These are phyloP conservation scores for Aix galericulata DNA, from an alignment of 2,113 vertebrate genomes.

Conservation along the genomic window DNA sequence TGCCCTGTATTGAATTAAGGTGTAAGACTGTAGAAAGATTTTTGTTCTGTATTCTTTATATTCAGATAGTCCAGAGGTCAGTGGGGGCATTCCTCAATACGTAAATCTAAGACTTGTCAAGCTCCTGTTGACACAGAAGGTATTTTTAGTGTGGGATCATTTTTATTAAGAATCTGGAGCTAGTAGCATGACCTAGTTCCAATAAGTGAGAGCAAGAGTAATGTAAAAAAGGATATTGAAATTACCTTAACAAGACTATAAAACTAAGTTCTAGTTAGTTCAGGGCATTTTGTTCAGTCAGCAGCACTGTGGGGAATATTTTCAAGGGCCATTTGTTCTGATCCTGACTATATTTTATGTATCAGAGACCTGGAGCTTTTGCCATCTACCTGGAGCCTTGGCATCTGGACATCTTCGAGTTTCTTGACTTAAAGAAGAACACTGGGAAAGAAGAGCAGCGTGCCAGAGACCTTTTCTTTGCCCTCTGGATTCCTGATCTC, in stretches of 20 bases:
- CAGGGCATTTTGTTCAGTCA: neutral
- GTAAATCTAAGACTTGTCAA: neutral
- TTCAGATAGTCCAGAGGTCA: neutral
- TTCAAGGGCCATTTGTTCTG: neutral
- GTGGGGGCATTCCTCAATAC: too few relatives aligned
- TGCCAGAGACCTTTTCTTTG: conserved; percentile 95
- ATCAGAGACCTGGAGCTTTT: conserved; percentile 94
- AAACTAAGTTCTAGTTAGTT: too few relatives aligned
- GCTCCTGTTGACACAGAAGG: neutral
- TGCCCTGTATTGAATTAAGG: neutral
- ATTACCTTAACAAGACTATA: neutral
- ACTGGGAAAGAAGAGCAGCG: conserved; percentile 97
- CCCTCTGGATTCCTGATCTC: conserved; percentile 96
- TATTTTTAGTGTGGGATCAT: neutral
- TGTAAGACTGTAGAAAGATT: neutral
- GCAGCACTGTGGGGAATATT: neutral
- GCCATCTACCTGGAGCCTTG: conserved; percentile 97
- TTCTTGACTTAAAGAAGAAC: conserved; percentile 97
- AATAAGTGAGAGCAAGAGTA: neutral
- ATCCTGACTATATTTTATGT: neutral
- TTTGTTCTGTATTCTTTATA: neutral
- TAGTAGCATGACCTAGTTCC: neutral
- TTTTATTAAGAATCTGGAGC: neutral
- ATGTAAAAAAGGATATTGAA: fast-evolving
- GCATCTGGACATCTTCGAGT: conserved; percentile 95